Evolutionary conservation across 92 coral and sea anemone species (phyloP).

Genomic region (Porites rus): DNA sequence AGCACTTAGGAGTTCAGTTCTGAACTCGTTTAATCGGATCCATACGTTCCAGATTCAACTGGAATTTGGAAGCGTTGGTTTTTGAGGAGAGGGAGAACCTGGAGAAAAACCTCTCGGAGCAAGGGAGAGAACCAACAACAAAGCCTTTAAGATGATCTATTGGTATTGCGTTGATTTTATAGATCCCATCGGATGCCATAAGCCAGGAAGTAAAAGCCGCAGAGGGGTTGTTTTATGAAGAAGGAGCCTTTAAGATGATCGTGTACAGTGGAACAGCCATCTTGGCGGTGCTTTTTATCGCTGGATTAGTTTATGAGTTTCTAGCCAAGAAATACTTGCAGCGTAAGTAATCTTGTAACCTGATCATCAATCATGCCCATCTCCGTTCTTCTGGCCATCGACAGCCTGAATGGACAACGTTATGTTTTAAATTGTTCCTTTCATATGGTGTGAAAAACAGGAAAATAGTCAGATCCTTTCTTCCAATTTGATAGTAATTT

Average conservation of each 20-base stretch:
- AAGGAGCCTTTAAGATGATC: slow-evolving; percentile 63
- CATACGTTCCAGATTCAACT: no score
- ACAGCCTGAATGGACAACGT: not conserved
- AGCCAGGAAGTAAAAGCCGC: slow-evolving; percentile 66
- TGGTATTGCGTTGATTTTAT: not conserved
- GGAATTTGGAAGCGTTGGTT: no score
- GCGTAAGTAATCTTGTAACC: slow-evolving; percentile 3
- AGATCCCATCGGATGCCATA: slow-evolving; percentile 48
- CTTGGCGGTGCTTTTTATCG: slow-evolving; percentile 49
- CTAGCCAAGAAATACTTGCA: slow-evolving; percentile 15
- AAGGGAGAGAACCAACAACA: no score
- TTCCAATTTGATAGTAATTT: no score
- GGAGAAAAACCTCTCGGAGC: no score
- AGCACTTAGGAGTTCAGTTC: no score
- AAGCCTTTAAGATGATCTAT: no score
- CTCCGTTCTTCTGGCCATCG: not conserved
- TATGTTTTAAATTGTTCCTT: not conserved
- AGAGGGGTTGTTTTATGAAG: slow-evolving; percentile 70
- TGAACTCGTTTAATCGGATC: no score
- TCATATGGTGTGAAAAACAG: no score
- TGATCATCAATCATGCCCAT: not conserved
- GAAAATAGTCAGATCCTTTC: no score
- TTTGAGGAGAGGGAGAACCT: no score
- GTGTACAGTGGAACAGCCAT: slow-evolving; percentile 69
- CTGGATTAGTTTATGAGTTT: slow-evolving; percentile 62